Percentiles rank a stretch among this genome's conserved stretches.
Evolutionary conservation across 2,888 invertebrate genomes (phyloP).

Genomic region (Heliconius ethilla): DNA sequence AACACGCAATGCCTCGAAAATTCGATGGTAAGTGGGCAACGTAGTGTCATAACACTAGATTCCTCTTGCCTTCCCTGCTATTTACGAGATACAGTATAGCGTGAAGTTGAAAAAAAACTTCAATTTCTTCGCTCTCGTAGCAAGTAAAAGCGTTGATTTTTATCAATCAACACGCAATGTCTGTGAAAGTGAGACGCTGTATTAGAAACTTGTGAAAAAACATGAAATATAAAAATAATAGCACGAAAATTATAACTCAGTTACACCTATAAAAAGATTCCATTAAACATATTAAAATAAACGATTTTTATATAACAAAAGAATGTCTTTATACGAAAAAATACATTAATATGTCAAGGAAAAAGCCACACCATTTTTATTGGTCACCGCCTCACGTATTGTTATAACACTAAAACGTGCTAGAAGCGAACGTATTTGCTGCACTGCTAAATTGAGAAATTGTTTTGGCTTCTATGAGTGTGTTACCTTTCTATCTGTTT

Average conservation of each 20-base stretch:
- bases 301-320: not conserved
- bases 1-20: too few relatives aligned
- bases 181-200: not conserved
- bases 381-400: constrained; percentile 25
- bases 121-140: too few relatives aligned
- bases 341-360: constrained; percentile 8
- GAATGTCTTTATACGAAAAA: not conserved
- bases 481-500: not conserved
- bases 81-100: too few relatives aligned
- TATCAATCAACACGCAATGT: not conserved
- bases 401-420: constrained; percentile 28
- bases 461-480: not conserved
- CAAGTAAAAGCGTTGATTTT: not conserved
- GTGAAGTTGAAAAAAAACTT: too few relatives aligned
- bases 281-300: not conserved
- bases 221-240: too few relatives aligned
- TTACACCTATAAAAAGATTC: not conserved
- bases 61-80: too few relatives aligned
- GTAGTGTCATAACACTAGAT: too few relatives aligned
- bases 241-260: not conserved
- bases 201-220: not conserved
- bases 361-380: constrained; percentile 23
- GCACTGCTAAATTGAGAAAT: constrained; percentile 13
- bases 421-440: not conserved
- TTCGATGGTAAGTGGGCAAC: too few relatives aligned